Conservation (phyloP, 2,113 vertebrate genomes). For the Laticauda laticaudata region DNA sequence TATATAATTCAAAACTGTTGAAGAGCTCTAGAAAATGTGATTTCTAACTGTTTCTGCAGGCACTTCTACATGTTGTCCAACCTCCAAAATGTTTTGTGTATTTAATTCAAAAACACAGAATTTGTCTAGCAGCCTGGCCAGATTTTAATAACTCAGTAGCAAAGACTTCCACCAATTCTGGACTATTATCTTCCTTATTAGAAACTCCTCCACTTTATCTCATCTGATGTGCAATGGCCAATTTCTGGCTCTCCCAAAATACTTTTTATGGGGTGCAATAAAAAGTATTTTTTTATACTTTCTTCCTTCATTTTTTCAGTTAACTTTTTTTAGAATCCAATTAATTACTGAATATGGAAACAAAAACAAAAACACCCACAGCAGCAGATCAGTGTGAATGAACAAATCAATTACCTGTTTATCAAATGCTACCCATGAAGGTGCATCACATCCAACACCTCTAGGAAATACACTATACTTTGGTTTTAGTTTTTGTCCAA, state of each 20-base stretch:
- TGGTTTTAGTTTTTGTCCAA: conserved; percentile 72
- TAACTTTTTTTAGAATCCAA: neutral
- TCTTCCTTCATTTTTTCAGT: neutral
- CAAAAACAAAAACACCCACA: neutral
- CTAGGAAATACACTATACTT: conserved; percentile 72
- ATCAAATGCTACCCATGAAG: conserved; percentile 87
- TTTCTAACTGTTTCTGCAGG: neutral
- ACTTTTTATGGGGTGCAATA: neutral
- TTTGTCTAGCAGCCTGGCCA: neutral
- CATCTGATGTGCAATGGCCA: neutral
- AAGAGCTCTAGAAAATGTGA: neutral
- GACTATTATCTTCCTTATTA: neutral
- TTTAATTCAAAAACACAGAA: neutral
- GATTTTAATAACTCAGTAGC: neutral
- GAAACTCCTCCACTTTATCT: neutral
- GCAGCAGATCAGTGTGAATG: neutral
- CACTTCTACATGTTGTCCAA: neutral
- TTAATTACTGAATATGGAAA: neutral
- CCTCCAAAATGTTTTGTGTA: neutral
- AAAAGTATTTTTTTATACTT: neutral
- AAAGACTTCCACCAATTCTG: neutral
- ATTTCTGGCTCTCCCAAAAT: neutral
- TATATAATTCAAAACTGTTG: neutral
- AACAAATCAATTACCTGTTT: conserved; percentile 79
- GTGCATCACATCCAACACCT: conserved; percentile 62